These are phyloP conservation scores for Galleria mellonella DNA, from an alignment of 1,140 invertebrate genomes.

Conservation along the genomic window DNA sequence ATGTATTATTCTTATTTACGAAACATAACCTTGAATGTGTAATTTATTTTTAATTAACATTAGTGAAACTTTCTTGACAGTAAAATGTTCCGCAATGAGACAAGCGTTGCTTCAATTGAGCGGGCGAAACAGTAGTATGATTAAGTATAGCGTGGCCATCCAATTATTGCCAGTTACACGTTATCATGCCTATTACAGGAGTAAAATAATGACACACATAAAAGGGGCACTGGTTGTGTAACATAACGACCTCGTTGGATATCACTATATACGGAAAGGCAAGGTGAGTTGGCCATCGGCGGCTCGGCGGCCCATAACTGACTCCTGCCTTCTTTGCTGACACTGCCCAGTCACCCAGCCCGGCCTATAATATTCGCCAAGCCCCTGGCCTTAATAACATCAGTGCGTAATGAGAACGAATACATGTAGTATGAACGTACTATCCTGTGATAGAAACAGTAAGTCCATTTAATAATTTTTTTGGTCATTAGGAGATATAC, in stretches of 20 bases:
- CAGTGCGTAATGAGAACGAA: not conserved
- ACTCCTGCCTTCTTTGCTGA: slow-evolving; percentile 7
- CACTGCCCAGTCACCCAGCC: slow-evolving; percentile 15
- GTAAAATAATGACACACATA: slow-evolving; percentile 19
- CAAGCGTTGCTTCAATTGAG: not conserved
- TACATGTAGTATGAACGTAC: not conserved
- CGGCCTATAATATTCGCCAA: not conserved
- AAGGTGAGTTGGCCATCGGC: slow-evolving; percentile 48
- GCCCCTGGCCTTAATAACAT: not conserved
- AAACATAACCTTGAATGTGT: too few relatives aligned
- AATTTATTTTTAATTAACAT: too few relatives aligned
- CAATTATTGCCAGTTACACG: slow-evolving; percentile 1
- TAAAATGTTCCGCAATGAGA: not conserved
- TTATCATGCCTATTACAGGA: slow-evolving; percentile 6
- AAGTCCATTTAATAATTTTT: too few relatives aligned
- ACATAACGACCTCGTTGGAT: slow-evolving; percentile 50
- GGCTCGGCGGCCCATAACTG: slow-evolving; percentile 7
- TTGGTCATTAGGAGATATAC: too few relatives aligned
- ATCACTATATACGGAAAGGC: slow-evolving; percentile 53
- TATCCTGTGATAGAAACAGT: too few relatives aligned
- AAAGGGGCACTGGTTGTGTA: slow-evolving; percentile 41
- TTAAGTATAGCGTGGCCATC: slow-evolving; percentile 1
- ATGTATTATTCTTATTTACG: too few relatives aligned
- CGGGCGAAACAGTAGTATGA: not conserved
- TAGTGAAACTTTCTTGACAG: too few relatives aligned